Conservation (phyloP, 2,888 invertebrate species). For the Dendrolimus pini region DNA sequence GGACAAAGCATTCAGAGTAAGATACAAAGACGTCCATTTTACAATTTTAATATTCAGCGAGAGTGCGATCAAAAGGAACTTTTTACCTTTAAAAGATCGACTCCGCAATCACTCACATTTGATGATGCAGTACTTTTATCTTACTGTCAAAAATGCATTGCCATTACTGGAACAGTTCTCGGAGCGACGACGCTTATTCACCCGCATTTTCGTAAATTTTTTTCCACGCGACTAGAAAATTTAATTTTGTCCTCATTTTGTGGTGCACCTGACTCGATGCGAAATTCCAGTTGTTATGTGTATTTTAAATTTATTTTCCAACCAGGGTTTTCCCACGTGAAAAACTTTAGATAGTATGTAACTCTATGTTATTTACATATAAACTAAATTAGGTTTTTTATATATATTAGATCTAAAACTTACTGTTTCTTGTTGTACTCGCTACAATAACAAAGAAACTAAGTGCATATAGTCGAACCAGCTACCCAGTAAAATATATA, state of each 20-base stretch:
- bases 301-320: too few species aligned
- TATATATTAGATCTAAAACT: too few species aligned
- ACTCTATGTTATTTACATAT: too few species aligned
- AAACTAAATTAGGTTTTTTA: too few species aligned
- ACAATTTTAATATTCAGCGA: constrained; percentile 17
- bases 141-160: constrained; percentile 33
- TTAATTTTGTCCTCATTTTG: constrained; percentile 16
- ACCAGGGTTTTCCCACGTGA: too few species aligned
- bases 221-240: constrained; percentile 26
- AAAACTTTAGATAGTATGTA: too few species aligned
- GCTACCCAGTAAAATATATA: too few species aligned
- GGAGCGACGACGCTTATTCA: constrained; percentile 9
- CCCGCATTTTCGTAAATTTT: constrained; percentile 23
- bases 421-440: too few species aligned
- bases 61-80: constrained; percentile 21
- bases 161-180: constrained; percentile 25
- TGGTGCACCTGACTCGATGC: too few species aligned
- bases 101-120: constrained; percentile 28
- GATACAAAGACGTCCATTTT: constrained; percentile 13
- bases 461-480: too few species aligned
- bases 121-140: constrained; percentile 35
- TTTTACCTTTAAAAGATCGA: constrained; percentile 30
- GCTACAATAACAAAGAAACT: too few species aligned
- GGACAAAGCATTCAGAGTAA: neutral
- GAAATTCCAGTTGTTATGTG: too few species aligned